Evolutionary conservation across 1,140 invertebrate genomes (phyloP).

Genomic region (Hycleus cichorii): DNA sequence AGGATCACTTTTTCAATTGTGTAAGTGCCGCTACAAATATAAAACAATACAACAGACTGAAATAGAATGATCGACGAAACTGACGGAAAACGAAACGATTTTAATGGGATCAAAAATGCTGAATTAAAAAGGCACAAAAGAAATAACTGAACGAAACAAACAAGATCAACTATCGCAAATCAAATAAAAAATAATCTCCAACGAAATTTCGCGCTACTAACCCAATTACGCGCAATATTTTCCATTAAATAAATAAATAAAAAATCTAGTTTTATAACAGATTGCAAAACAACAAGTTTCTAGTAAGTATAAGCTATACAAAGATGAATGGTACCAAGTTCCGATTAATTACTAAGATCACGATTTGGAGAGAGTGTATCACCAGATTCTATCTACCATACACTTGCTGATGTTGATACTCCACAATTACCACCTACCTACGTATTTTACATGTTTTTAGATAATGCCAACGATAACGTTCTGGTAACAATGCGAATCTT

Average conservation of each 20-base stretch:
- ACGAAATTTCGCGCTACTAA: not conserved
- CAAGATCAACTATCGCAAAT: slow-evolving; percentile 5
- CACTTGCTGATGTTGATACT: not conserved
- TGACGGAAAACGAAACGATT: slow-evolving; percentile 4
- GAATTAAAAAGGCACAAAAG: slow-evolving; percentile 19
- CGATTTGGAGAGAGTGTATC: slow-evolving; percentile 24
- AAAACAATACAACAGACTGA: slow-evolving; percentile 31
- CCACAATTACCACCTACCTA: slow-evolving; percentile 7
- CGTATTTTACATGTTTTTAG: slow-evolving; percentile 6
- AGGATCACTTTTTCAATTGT: slow-evolving; percentile 36
- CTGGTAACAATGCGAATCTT: no score
- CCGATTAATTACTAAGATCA: slow-evolving; percentile 27
- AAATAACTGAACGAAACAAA: slow-evolving; percentile 8
- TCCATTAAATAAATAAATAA: slow-evolving; percentile 10
- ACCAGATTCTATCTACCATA: slow-evolving; percentile 6
- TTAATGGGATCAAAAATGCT: slow-evolving; percentile 11
- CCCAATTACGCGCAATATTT: not conserved
- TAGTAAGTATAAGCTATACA: not conserved
- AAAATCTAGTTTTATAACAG: not conserved
- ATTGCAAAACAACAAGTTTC: no score
- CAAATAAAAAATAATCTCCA: slow-evolving; percentile 8
- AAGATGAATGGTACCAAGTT: slow-evolving; percentile 18
- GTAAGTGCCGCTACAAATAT: slow-evolving; percentile 17
- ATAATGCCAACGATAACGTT: no score
- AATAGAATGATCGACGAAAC: slow-evolving; percentile 30